phyloP scores from a whole-genome alignment of 2,888 invertebrate species.

The Eubasilissa splendida region DNA sequence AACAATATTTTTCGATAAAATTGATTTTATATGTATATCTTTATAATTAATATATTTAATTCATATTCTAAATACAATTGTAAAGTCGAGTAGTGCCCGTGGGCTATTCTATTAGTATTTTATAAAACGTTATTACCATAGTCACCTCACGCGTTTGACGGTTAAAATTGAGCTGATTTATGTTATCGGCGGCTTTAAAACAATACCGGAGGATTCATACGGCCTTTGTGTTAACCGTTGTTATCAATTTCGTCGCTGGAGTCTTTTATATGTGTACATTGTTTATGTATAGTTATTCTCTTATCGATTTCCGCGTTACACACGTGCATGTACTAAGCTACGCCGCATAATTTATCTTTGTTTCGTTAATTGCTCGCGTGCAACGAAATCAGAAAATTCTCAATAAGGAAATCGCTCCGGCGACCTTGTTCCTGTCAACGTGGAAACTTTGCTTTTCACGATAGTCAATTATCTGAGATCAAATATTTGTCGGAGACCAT shows the following conservation, averaged over 20 bases:
- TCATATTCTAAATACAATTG: too few relatives aligned
- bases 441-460: neutral
- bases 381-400: neutral
- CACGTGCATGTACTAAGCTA: neutral
- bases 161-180: too few relatives aligned
- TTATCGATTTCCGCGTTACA: conserved; percentile 21
- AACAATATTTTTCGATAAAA: too few relatives aligned
- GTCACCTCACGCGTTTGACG: too few relatives aligned
- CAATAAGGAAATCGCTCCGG: conserved; percentile 13
- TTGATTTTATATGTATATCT: too few relatives aligned
- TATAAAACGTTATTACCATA: too few relatives aligned
- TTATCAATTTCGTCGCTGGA: conserved; percentile 7
- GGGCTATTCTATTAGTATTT: too few relatives aligned
- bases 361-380: neutral
- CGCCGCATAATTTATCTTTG: conserved; percentile 9
- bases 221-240: neutral
- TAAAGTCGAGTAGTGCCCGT: too few relatives aligned
- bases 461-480: neutral
- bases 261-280: too few relatives aligned
- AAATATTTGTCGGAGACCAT: neutral
- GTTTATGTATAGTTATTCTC: neutral
- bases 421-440: conserved; percentile 5
- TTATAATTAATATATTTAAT: too few relatives aligned
- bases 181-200: too few relatives aligned
- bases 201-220: too few relatives aligned